Base-by-base conservation (phyloP, 2,113 vertebrate genomes). In the Channa maculata region DNA sequence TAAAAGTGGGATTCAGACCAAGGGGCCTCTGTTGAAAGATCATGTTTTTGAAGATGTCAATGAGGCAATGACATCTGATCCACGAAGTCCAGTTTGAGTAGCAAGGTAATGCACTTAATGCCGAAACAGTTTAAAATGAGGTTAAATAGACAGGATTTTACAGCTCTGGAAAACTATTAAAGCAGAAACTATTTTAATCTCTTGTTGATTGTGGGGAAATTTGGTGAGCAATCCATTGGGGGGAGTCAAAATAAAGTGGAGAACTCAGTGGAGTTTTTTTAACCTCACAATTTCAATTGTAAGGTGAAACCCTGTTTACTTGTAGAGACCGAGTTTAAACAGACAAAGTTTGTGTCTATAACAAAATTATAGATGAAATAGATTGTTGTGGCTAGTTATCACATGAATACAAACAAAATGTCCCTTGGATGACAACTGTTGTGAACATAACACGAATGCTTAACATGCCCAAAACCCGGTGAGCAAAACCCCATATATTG, bases 401-500 rank as follows among this genome's bases (percentile, higher is more conserved):
- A n/a, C 9, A 61, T 2, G 5, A 48, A 33, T 5, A 14, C 7
- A 49, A 59, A 41, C 3, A n/a, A 45, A 67, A 38, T 33, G 10
- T 37, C 49, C 4, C 39, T 24, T 24, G 24, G 24, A 24, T 24
- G 24, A 24, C 24, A 24, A 41, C 46, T 3, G 48, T 61, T 62
- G 39, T 52, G 38, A 70, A 44, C 14, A 34, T 5, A 14, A 24
- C 55, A 41, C 39, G 14, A 24, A 13, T 34, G 38, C 6, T 43
- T 13, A 37, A 37, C 4, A 10, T 24, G 37, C 34, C 33, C 55
- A 49, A 6, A 36, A 34, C 41, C 50, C 49, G 43, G 12, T 48
- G 37, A 83, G 45, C 34, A 6, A 43, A 74, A 59, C 65, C 67
- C 14, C 67, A 65, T 43, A 53, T 53, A 43, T 11, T 13, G 37